Percentiles rank a stretch among this genome's conserved stretches.
These are phyloP conservation scores for Micoletzkya japonica DNA, from an alignment of 2,888 invertebrate genomes.

Conservation along the genomic window DNA sequence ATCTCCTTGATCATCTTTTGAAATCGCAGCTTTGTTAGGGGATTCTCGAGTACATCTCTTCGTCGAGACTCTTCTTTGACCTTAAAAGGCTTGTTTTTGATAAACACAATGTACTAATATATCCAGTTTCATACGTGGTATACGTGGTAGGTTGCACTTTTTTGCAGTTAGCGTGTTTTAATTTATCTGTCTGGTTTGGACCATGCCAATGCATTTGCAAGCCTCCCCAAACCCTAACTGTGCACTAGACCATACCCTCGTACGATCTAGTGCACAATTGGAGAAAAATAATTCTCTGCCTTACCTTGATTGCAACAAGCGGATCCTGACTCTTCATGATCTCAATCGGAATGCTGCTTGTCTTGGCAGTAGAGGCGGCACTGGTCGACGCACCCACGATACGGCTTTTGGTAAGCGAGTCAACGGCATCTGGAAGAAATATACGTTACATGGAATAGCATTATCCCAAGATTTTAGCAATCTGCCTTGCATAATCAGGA, in stretches of 20 bases:
- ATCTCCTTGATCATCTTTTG: slow-evolving; percentile 46
- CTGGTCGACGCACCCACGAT: slow-evolving; percentile 4
- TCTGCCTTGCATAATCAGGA: no score
- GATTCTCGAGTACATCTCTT: slow-evolving; percentile 54
- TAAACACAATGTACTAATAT: no score
- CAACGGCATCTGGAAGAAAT: slow-evolving; percentile 15
- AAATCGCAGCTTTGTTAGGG: slow-evolving; percentile 49
- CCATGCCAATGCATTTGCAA: no score
- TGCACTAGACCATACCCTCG: no score
- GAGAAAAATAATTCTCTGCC: not conserved
- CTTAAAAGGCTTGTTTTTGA: no score
- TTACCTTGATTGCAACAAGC: slow-evolving; percentile 54
- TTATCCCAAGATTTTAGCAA: no score
- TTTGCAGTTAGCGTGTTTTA: not conserved
- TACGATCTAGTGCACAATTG: no score
- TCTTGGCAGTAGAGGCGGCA: slow-evolving; percentile 31
- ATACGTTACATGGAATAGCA: no score
- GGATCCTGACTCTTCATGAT: slow-evolving; percentile 57
- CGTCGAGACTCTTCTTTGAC: slow-evolving; percentile 49
- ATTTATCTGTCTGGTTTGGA: no score
- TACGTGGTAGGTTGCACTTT: not conserved
- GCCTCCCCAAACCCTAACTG: no score
- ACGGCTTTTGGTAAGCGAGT: not conserved
- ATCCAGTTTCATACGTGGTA: no score
- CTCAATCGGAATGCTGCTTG: slow-evolving; percentile 39